Evolutionary conservation across 2,888 invertebrate genomes (phyloP), one percentile per base, ranked within the genome.

Genomic region (Actias luna): DNA sequence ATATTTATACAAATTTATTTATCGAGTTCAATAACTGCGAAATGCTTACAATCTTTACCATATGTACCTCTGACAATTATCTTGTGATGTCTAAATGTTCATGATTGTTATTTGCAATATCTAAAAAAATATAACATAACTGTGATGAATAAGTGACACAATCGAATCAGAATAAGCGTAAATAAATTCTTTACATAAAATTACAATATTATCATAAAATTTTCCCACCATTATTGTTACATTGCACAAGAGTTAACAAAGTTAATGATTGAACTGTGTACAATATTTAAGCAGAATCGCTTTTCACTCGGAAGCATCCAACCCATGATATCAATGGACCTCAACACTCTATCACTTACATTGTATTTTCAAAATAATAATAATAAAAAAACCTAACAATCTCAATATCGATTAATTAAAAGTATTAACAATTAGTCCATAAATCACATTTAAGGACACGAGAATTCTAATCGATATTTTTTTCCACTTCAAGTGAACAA

Each of bases 361-460:
- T 12, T 12, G 4, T 50, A 50, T 50, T 25, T 55, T 55, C 55
- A 16, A 29, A 55, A 5, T n/a, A 29, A 27, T 16, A 55, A 5
- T 10, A 42, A 42, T 14, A 42, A 16, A 55, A 55, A 29, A 18
- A 29, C 16, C 4, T 52, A 55, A 55, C 55, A 55, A 55, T 55
- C 55, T 55, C 29, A 55, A 55, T 55, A 55, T 55, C 29, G 7
- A 27, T 27, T 55, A 4, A 3, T 22, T 50, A 55, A 55, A 55
- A 55, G 29, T 29, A 29, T 55, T 25, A 55, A 55, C 55, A 29
- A 55, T 29, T 5, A n/a, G 7, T 55, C 29, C 52, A 55, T 55
- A 29, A 29, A 55, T 55, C 55, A 55, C 29, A 55, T 55, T 55
- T n/a, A 55, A n/a, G n/a, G n/a, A 55, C 12, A 55, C 27, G 29